Percentiles rank a stretch among this genome's conserved stretches.
These are phyloP conservation scores for Rousettus leschenaultii DNA, from an alignment of 2,113 vertebrate genomes.

Conservation along the genomic window DNA sequence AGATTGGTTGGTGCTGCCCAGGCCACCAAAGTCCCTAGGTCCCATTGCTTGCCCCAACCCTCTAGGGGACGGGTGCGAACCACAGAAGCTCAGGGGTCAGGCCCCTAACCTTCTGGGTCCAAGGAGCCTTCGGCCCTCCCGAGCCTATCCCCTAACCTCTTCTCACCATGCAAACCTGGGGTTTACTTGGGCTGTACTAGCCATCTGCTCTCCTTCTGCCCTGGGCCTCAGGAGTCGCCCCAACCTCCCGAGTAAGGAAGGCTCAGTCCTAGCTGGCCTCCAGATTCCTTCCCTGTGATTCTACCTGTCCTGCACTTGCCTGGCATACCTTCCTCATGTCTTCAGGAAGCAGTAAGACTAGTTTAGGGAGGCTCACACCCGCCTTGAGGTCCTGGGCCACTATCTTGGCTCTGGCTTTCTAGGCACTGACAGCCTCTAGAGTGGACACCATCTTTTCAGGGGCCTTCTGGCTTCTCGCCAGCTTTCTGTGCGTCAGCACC, in stretches of 20 bases:
- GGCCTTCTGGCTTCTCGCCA: background rate
- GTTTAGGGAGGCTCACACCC: background rate
- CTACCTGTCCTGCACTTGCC: background rate
- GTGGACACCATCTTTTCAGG: background rate
- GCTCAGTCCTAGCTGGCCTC: background rate
- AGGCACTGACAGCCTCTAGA: background rate
- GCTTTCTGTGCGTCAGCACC: background rate
- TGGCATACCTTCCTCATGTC: background rate
- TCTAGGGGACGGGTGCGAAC: background rate
- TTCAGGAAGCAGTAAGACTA: background rate
- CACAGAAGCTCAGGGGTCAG: background rate
- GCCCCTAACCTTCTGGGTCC: background rate
- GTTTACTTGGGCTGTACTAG: too few relatives aligned
- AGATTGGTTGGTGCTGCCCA: background rate
- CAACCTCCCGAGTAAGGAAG: background rate
- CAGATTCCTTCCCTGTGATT: background rate
- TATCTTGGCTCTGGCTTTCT: background rate
- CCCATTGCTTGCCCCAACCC: background rate
- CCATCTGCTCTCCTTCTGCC: background rate
- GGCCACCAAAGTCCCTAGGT: background rate
- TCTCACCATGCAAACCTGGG: background rate
- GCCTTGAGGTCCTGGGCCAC: background rate
- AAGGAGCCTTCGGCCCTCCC: background rate
- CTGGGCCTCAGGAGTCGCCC: background rate
- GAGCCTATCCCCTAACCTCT: background rate